Evolutionary conservation across 2,888 invertebrate genomes (phyloP).

Genomic region (Subacronicta megacephala): DNA sequence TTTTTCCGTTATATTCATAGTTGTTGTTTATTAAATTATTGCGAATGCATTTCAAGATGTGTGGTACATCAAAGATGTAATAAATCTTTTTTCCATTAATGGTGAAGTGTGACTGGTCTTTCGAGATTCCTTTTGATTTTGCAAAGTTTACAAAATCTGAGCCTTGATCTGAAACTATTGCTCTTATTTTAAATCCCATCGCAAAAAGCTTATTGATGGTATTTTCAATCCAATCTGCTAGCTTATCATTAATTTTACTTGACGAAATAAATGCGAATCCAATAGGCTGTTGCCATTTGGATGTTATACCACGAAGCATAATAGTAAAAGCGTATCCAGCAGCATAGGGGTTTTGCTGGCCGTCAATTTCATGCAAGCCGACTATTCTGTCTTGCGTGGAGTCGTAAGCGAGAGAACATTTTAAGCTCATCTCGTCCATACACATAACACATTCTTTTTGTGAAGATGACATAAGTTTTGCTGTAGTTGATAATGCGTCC

Average conservation of each 20-base stretch:
- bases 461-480: constrained; percentile 38
- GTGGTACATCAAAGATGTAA: constrained; percentile 36
- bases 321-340: constrained; percentile 40
- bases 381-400: constrained; percentile 39
- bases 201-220: constrained; percentile 33
- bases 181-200: constrained; percentile 11
- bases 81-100: constrained; percentile 37
- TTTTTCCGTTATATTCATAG: neutral
- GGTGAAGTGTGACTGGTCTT: constrained; percentile 14
- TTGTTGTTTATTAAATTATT: neutral
- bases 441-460: constrained; percentile 50
- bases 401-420: constrained; percentile 43
- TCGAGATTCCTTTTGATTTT: neutral
- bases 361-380: constrained; percentile 47
- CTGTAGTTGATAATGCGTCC: constrained; percentile 40
- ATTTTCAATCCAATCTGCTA: constrained; percentile 38
- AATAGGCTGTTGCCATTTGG: constrained; percentile 51
- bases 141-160: constrained; percentile 2
- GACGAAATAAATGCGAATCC: constrained; percentile 40
- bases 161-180: neutral
- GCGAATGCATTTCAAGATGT: neutral
- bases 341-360: constrained; percentile 34
- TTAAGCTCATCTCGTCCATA: constrained; percentile 25
- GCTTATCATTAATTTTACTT: constrained; percentile 21
- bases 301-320: constrained; percentile 45